A percentile compares a stretch with the other conserved stretches of the same genome.
phyloP scores from a whole-genome alignment of 2,888 invertebrate species.

The Biston stratarius region DNA sequence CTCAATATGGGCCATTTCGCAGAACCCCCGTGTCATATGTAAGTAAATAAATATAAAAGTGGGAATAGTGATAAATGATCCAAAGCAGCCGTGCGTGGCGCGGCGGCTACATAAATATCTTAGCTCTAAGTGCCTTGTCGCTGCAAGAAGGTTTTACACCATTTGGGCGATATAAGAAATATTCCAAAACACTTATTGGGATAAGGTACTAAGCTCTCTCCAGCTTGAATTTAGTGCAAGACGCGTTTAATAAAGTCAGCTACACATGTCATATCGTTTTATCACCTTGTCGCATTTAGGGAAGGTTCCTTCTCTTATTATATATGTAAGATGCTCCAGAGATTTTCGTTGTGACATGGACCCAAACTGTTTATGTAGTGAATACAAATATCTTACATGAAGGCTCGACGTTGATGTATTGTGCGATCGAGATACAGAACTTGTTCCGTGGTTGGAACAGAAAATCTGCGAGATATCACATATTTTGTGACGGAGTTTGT shows the following conservation, averaged over 20 bases:
- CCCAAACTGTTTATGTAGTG: slow-evolving; percentile 31
- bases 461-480: slow-evolving; percentile 37
- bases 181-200: slow-evolving; percentile 16
- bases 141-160: slow-evolving; percentile 19
- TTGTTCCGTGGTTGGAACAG: slow-evolving; percentile 41
- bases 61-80: slow-evolving; percentile 59
- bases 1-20: slow-evolving; percentile 43
- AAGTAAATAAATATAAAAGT: slow-evolving; percentile 55
- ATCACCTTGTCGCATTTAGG: slow-evolving; percentile 20
- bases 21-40: slow-evolving; percentile 47
- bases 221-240: slow-evolving; percentile 33
- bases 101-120: slow-evolving; percentile 30
- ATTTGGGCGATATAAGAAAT: slow-evolving; percentile 8
- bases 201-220: slow-evolving; percentile 19
- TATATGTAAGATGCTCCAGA: slow-evolving; percentile 4
- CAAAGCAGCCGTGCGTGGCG: slow-evolving; percentile 31
- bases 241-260: slow-evolving; percentile 43
- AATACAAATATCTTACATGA: slow-evolving; percentile 51
- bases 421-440: slow-evolving; percentile 53
- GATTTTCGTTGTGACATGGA: slow-evolving; percentile 30
- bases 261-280: slow-evolving; percentile 18
- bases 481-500: slow-evolving; percentile 17
- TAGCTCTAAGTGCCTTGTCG: slow-evolving; percentile 34
- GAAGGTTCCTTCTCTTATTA: slow-evolving; percentile 1
- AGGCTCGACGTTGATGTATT: slow-evolving; percentile 62